phyloP scores from a whole-genome alignment of 2,888 invertebrate genomes.

The Adelognathus sp. region DNA sequence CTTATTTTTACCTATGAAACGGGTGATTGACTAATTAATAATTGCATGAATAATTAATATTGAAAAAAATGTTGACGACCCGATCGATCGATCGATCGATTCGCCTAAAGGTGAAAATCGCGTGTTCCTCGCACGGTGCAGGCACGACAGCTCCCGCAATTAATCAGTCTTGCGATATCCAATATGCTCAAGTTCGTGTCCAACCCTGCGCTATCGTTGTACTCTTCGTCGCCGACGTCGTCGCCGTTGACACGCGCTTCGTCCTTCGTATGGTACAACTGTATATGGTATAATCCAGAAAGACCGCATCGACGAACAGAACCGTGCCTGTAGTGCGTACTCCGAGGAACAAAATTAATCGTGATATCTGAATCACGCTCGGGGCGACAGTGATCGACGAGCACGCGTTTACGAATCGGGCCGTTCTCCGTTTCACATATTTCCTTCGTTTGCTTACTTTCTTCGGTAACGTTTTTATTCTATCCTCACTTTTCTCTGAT shows the following conservation, averaged over 20 bases:
- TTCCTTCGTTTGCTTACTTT: constrained; percentile 38
- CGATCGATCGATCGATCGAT: constrained; percentile 61
- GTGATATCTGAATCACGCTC: constrained; percentile 71
- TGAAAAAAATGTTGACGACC: constrained; percentile 38
- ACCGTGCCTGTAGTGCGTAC: constrained; percentile 45
- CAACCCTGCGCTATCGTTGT: constrained; percentile 19
- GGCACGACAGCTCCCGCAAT: constrained; percentile 59
- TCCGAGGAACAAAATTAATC: constrained; percentile 68
- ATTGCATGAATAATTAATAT: too few species aligned
- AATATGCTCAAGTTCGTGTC: constrained; percentile 59
- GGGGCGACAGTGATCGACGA: constrained; percentile 69
- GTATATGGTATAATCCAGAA: constrained; percentile 31
- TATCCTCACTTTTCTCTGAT: constrained; percentile 66
- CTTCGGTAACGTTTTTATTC: not conserved
- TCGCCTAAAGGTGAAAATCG: constrained; percentile 60
- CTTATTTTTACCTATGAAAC: too few species aligned
- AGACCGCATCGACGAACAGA: constrained; percentile 27
- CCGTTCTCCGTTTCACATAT: constrained; percentile 53
- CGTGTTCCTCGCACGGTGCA: constrained; percentile 64
- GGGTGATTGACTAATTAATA: too few species aligned
- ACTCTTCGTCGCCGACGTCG: constrained; percentile 13
- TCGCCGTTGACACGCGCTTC: constrained; percentile 57
- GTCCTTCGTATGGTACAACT: constrained; percentile 27
- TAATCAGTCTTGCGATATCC: constrained; percentile 69
- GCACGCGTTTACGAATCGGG: constrained; percentile 57